Base-by-base conservation (phyloP, 2,888 invertebrate genomes). In the Agrilus mali region DNA sequence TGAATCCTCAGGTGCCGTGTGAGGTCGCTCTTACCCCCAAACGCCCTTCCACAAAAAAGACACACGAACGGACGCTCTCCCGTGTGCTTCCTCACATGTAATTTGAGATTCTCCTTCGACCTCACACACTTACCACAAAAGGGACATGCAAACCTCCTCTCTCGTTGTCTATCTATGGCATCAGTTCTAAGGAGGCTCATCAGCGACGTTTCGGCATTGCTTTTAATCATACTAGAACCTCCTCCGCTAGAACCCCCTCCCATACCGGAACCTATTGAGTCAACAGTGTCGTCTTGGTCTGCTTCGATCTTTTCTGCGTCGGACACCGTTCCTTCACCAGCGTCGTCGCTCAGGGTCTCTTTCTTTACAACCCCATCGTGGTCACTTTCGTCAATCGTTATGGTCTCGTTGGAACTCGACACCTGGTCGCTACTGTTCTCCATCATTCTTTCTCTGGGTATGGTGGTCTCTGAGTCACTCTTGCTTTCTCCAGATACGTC, bases 41-140 rank as follows among this genome's bases (percentile, higher is more conserved):
- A 89, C 16, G 88, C 88, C 20, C 88, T 73, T 0, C 88, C 88
- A 64, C 90, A 90, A 64, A 89, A 90, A 48, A 89, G 71, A 55
- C 89, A 90, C 43, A 88, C 89, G 63, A 89, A 90, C n/a, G 89
- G 89, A 27, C 89, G 74, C 64, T 89, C 89, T 8, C 88, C 88
- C n/a, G 76, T 76, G 61, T 89, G 89, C 59, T 89, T 89, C 44
- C 88, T 75, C 15, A 89, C 86, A 66, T 89, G 89, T 52, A 89
- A 69, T 66, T 89, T 88, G 41, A 89, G 72, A 63, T 88, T 88
- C 69, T 88, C 88, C 67, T 88, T 88, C 38, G 87, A 87, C 43
- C 88, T 74, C 33, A 90, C 89, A 64, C 88, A 88, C 64, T 89
- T 89, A 39, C 87, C 86, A 64, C 89, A 89, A 62, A 88, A 89